Evolutionary conservation across 2,888 invertebrate species (phyloP).

Genomic region (Acronicta psi): DNA sequence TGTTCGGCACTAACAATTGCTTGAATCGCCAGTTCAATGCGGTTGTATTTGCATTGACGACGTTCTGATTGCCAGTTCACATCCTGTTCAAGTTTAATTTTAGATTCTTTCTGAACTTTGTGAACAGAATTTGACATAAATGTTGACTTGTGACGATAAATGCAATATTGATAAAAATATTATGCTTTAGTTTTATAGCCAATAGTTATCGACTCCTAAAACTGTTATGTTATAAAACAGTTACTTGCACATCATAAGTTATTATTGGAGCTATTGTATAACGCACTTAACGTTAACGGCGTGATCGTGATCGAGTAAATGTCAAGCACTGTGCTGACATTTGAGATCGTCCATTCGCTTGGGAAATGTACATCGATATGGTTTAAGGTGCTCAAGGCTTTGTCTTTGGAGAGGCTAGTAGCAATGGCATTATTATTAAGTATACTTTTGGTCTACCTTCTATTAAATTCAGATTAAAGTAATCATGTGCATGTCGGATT

Average conservation of each 20-base stretch:
- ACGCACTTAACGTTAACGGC: slow-evolving; percentile 58
- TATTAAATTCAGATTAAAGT: slow-evolving; percentile 1
- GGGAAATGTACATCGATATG: slow-evolving; percentile 50
- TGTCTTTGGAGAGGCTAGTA: slow-evolving; percentile 28
- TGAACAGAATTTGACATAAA: slow-evolving; percentile 17
- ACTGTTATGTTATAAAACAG: slow-evolving; percentile 41
- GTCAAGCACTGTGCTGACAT: slow-evolving; percentile 77
- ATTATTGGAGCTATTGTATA: slow-evolving; percentile 62
- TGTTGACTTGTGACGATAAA: not conserved
- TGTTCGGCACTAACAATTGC: slow-evolving; percentile 5
- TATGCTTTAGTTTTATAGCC: slow-evolving; percentile 22
- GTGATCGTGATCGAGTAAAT: slow-evolving; percentile 76
- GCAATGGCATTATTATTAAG: slow-evolving; percentile 21
- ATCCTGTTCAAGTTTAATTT: slow-evolving; percentile 37
- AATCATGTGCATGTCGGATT: too few relatives aligned
- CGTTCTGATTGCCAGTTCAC: slow-evolving; percentile 26
- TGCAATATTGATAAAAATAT: slow-evolving; percentile 24
- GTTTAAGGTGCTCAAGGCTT: slow-evolving; percentile 44
- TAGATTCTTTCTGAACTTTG: slow-evolving; percentile 25
- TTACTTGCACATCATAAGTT: slow-evolving; percentile 53
- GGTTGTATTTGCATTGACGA: slow-evolving; percentile 30
- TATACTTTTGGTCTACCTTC: slow-evolving; percentile 5
- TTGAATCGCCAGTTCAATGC: slow-evolving; percentile 20
- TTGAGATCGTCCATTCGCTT: slow-evolving; percentile 66
- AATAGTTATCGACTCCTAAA: slow-evolving; percentile 42